Base-by-base conservation (phyloP, 2,888 invertebrate genomes). In the Linyphia triangularis region DNA sequence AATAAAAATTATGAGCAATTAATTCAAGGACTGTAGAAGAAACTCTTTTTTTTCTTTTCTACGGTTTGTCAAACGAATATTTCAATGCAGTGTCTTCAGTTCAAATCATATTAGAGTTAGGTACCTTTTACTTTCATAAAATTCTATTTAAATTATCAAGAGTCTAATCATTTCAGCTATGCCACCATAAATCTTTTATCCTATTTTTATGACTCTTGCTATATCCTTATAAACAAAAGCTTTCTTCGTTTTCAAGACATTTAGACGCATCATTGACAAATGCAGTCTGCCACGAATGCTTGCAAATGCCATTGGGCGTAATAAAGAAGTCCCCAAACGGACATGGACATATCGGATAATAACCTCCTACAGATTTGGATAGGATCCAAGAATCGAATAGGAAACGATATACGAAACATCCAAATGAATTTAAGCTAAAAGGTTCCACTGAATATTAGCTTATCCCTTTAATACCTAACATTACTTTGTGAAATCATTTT, bases 391-490 rank as follows among this genome's bases (percentile, higher is more conserved):
- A 72, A 61, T 28, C 37, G 33, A 69, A 70, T 59, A 26, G 9
- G 28, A 22, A 82, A 59, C 19, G 30, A 51, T n/a, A 65, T 40
- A 51, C 26, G 75, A 69, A 69, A 57, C 77, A 24, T 77, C 51
- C 69, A 77, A 85, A 85, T 77, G 84, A 57, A 77, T 77, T 77
- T 77, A 33, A 77, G 84, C 84, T 85, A 85, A 85, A 85, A 85
- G 84, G 75, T 85, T 75, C 77, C 59, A 67, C 77, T 33, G 40
- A n/a, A 51, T 59, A 85, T 85, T 77, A 69, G 65, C 51, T 33
- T 72, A 37, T 26, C 10, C 13, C 10, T 10, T 13, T 13, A 40
- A 70, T 9, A 28, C 7, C 9, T 37, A 26, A 33, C 59, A 24
- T 77, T 77, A 61, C 81, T 57, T 57, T 40, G 5, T 69, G 37